Base-by-base conservation (phyloP, 2,797 vertebrate genomes). In the Rousettus madagascariensis region DNA sequence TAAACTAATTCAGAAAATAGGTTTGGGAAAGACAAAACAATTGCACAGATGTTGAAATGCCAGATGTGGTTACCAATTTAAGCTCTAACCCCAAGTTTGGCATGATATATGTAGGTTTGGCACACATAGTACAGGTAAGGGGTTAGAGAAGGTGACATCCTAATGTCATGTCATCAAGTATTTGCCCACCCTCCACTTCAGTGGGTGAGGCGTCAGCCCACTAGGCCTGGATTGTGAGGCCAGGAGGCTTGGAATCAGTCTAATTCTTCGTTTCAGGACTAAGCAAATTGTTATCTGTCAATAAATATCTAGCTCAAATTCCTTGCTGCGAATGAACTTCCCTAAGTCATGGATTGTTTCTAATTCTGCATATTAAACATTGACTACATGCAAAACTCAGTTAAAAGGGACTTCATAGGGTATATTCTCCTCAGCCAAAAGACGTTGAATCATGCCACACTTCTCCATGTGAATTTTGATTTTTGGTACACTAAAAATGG, bases 341-440 rank as follows among this genome's bases (percentile, higher is more conserved):
- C 61, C 71, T 74, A 78, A 92, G 75, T 78, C 57, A 84, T 61
- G 43, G 26, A 66, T 30, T 59, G 2, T 82, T 95, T 90, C 71
- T 93, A 36, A 74, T 72, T 92, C 82, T 79, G 82, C 13, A 43
- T 68, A 88, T 72, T 88, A 78, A 86, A 30, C n/a, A 83, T 53
- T 53, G 59, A 86, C 49, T 78, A 86, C 69, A 61, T 77, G 66
- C 90, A 87, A 94, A 94, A 13, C 6, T 94, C 79, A 71, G 46
- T 86, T 96, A 17, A 91, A 96, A 86, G 86, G 86, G 20, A 86
- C 41, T 78, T 72, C 57, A 74, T 61, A 26, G 77, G 59, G 13
- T 86, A 77, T 74, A 75, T 55, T 92, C 80, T 77, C 74, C 74
- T 86, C 69, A 93, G 41, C 92, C 86, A 86, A 92, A 90, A 94